phyloP scores from a whole-genome alignment of 2,797 vertebrate species.

The Liasis olivaceus region DNA sequence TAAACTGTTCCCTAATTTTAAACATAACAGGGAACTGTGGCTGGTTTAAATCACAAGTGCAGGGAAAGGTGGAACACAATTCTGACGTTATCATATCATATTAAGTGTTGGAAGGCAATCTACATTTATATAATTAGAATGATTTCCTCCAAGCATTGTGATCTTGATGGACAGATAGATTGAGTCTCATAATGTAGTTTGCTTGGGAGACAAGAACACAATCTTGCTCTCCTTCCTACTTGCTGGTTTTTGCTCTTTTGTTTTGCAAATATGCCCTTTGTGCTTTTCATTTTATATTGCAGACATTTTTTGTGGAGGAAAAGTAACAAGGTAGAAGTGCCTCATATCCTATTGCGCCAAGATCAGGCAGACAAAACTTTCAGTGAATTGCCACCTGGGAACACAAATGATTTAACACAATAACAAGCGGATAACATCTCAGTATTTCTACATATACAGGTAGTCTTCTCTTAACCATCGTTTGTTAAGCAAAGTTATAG shows the following conservation, averaged over 20 bases:
- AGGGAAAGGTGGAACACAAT: not conserved
- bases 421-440: not conserved
- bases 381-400: not conserved
- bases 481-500: too few relatives aligned
- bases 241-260: not conserved
- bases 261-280: not conserved
- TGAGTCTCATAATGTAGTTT: not conserved
- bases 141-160: not conserved
- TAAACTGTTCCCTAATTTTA: too few relatives aligned
- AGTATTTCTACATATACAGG: not conserved
- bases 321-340: not conserved
- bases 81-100: too few relatives aligned
- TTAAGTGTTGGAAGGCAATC: too few relatives aligned
- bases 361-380: not conserved
- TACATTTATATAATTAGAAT: too few relatives aligned
- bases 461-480: too few relatives aligned
- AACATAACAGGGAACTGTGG: not conserved
- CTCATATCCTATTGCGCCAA: not conserved
- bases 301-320: not conserved
- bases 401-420: not conserved
- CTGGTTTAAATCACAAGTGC: not conserved
- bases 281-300: not conserved
- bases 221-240: not conserved
- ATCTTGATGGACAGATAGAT: not conserved
- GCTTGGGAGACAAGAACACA: not conserved